Evolutionary conservation across 2,113 vertebrate genomes (phyloP), one percentile per base, ranked within the genome.

Genomic region (Charina bottae): DNA sequence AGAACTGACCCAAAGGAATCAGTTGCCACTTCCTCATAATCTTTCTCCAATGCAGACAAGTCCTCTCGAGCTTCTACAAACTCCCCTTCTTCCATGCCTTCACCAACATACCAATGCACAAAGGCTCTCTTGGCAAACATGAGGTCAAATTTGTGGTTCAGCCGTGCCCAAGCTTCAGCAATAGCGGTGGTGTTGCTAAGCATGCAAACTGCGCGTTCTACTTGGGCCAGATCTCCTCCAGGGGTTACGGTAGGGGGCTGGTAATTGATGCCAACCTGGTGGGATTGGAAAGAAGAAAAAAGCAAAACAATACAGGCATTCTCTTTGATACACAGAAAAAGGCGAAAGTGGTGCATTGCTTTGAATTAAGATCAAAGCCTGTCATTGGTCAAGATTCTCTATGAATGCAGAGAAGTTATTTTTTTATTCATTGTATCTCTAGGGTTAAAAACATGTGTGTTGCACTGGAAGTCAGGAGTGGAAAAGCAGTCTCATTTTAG

Each of bases 71-170:
- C 97, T 94, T 98, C 97, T 0, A 96, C 89, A 49, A 98, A 98
- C 55, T 98, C 97, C 42, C 95, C 97, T 91, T 98, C 97, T 78
- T 98, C 97, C 97, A 98, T 98, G 46, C 97, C 97, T 62, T 98
- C 97, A 0, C 96, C 94, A 0, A 97, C 96, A 11, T 98, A 98
- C 97, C 97, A 98, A 85, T 97, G 97, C 78, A 98, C 97, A 60
- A 98, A 98, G 10, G 97, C 97, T 19, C 97, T 96, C 94, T 98
- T 98, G 93, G 97, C 96, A 0, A 97, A 98, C 97, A 98, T 97
- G 6, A 97, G 96, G 53, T 98, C 97, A 37, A 97, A 98, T 68
- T 98, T 98, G 94, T 97, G 96, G 90, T 98, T 96, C 0, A 97
- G 96, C 10, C 97, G 95, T n/a, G 96, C 97, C 97, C 97, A 97